phyloP scores from a whole-genome alignment of 1,140 invertebrate species.

The Procambarus clarkii region DNA sequence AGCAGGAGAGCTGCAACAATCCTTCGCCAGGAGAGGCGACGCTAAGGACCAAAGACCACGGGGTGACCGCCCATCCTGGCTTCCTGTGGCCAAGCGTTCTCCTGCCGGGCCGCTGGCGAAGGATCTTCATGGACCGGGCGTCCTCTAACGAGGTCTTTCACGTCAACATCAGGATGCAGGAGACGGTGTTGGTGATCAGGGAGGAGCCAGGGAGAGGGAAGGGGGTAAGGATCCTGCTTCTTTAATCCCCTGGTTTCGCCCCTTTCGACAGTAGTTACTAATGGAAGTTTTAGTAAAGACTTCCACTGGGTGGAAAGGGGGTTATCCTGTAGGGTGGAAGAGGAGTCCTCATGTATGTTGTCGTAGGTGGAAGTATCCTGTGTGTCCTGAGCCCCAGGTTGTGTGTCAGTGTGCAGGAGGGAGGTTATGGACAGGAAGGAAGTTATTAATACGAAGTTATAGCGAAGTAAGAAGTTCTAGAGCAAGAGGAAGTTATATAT shows the following conservation, averaged over 20 bases:
- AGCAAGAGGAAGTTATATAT: too few relatives aligned
- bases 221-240: too few relatives aligned
- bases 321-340: too few relatives aligned
- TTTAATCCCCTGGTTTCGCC: not conserved
- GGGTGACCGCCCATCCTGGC: not conserved
- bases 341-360: too few relatives aligned
- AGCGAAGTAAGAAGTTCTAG: too few relatives aligned
- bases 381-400: too few relatives aligned
- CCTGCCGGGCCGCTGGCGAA: not conserved
- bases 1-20: not conserved
- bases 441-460: too few relatives aligned
- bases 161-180: slow-evolving; percentile 12
- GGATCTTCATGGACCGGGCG: slow-evolving; percentile 6
- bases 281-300: not conserved
- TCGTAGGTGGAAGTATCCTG: too few relatives aligned
- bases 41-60: not conserved
- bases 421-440: too few relatives aligned
- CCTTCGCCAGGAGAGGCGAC: not conserved
- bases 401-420: too few relatives aligned
- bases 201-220: not conserved
- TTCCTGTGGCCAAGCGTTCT: not conserved
- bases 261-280: not conserved
- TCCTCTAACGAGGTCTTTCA: slow-evolving; percentile 16
- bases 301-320: not conserved
- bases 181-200: slow-evolving; percentile 6